phyloP scores from a whole-genome alignment of 2,797 vertebrate genomes.

The Cuculus canorus region DNA sequence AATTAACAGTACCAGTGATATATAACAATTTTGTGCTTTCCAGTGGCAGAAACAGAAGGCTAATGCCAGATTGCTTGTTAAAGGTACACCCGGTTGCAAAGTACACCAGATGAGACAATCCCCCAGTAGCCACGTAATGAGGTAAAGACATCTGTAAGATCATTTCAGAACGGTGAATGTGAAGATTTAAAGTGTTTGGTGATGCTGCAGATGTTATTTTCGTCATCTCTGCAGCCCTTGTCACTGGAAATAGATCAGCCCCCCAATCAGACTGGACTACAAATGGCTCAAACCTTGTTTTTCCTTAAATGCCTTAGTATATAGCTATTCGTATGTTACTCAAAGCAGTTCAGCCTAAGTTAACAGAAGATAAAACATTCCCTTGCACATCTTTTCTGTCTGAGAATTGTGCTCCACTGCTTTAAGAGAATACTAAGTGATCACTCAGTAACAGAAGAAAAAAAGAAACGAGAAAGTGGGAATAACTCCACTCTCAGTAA shows the following conservation, averaged over 20 bases:
- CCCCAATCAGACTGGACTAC: background rate
- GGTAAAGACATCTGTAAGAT: constrained; percentile 76
- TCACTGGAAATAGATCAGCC: constrained; percentile 53
- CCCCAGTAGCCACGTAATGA: constrained; percentile 73
- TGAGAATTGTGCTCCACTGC: background rate
- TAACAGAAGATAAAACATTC: background rate
- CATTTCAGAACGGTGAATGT: constrained; percentile 49
- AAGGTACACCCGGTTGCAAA: constrained; percentile 69
- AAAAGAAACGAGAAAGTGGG: background rate
- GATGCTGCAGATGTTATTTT: constrained; percentile 59
- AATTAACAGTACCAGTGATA: constrained; percentile 74
- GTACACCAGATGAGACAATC: constrained; percentile 72
- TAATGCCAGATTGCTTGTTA: constrained; percentile 78
- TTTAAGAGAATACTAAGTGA: background rate
- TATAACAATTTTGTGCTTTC: constrained; percentile 58
- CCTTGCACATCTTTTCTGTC: background rate
- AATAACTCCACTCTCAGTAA: background rate
- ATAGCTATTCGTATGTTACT: background rate
- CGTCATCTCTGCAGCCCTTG: background rate
- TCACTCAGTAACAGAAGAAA: background rate
- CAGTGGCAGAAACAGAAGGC: constrained; percentile 72
- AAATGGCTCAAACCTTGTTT: constrained; percentile 9
- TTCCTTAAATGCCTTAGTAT: background rate
- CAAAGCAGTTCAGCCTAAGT: background rate
- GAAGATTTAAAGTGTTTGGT: constrained; percentile 67